Conservation (phyloP, 2,113 vertebrate genomes). For the Nicator chloris region DNA sequence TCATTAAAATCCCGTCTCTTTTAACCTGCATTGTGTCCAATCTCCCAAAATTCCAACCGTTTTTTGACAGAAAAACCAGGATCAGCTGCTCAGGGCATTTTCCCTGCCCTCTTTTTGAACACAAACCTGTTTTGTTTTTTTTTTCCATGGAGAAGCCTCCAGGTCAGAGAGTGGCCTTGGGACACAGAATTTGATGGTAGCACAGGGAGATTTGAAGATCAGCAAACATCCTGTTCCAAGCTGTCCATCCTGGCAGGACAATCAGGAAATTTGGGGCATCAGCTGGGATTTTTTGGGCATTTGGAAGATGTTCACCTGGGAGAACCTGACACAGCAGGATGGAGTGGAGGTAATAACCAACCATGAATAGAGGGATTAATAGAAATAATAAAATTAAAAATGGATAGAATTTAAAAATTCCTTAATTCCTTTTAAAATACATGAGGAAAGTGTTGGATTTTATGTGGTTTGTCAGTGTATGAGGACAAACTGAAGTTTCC, state of each 20-base stretch:
- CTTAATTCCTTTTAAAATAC: not conserved
- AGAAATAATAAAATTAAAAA: not conserved
- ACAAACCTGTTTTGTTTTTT: not conserved
- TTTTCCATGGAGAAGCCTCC: not conserved
- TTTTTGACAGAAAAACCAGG: not conserved
- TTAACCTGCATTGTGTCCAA: not conserved
- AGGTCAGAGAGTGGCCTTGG: not conserved
- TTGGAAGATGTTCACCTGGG: not conserved
- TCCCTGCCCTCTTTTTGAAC: not conserved
- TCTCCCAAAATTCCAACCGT: not conserved
- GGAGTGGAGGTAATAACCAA: not conserved
- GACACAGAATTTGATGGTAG: not conserved
- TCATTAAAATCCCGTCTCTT: not conserved
- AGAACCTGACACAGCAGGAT: not conserved
- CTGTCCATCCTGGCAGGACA: not conserved
- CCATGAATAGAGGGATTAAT: not conserved
- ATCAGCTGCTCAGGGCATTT: not conserved
- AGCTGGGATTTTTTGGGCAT: not conserved
- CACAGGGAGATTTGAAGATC: not conserved
- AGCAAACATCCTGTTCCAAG: not conserved
- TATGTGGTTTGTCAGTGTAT: rapidly evolving
- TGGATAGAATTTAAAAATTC: rapidly evolving
- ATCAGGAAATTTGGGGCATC: not conserved
- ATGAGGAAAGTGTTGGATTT: not conserved
- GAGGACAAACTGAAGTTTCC: not conserved